These are phyloP conservation scores for Tragopan temminckii DNA, from an alignment of 2,797 vertebrate genomes.

Conservation along the genomic window DNA sequence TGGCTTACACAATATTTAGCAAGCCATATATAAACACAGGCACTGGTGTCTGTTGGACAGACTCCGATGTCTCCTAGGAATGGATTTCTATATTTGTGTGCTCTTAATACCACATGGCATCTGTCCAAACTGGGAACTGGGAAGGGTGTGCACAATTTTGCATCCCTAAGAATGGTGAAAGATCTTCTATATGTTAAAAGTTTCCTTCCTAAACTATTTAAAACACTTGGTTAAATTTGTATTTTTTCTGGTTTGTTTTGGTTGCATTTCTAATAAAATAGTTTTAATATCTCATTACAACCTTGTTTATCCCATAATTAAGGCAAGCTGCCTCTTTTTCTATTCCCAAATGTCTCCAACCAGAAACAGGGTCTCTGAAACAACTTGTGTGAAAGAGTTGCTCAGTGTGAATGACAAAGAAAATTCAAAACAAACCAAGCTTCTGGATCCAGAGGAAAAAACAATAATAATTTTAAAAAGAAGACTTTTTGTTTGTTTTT, in stretches of 20 bases:
- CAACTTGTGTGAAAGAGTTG: background rate
- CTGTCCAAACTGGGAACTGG: background rate
- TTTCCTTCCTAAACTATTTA: background rate
- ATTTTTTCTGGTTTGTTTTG: background rate
- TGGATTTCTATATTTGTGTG: background rate
- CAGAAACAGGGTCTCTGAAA: background rate
- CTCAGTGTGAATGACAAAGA: background rate
- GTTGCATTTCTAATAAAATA: background rate
- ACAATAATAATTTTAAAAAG: no score
- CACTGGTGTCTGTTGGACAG: background rate
- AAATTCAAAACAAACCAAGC: background rate
- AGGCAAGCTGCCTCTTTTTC: background rate
- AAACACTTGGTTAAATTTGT: background rate
- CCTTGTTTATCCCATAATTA: background rate
- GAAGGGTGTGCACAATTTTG: background rate
- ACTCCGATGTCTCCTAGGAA: background rate
- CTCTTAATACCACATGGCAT: background rate
- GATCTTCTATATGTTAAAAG: background rate
- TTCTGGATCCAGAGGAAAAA: background rate
- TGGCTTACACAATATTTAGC: background rate
- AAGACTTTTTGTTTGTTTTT: no score
- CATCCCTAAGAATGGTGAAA: background rate
- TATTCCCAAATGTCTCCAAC: background rate
- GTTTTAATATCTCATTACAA: background rate
- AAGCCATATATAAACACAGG: background rate